Evolutionary conservation across 2,113 vertebrate genomes (phyloP), one percentile per base, ranked within the genome.

Genomic region (Dipodomys stephensi): DNA sequence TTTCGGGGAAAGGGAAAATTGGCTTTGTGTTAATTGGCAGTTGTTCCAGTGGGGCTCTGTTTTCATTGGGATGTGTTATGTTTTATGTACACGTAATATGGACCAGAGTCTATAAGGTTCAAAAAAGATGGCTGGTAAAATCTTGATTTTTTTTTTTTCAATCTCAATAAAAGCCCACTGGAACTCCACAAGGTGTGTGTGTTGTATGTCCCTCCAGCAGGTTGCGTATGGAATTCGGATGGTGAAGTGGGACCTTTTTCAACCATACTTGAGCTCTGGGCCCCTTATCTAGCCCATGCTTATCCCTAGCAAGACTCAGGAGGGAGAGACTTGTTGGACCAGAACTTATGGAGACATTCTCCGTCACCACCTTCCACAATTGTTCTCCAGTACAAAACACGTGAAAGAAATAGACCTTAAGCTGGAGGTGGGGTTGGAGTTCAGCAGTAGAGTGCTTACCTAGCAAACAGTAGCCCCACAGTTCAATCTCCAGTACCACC

Each of bases 121-220:
- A 92, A 91, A 96, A 96, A 96, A 96, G 74, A 96, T 88, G 97
- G 96, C 93, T 97, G 98, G 96, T 93, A 97, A 98, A 97, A 98
- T 97, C 97, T 97, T 97, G 98, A 91, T 96, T 98, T 93, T 97
- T 97, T 97, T 96, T 97, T 98, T 96, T 98, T 96, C 97, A 96
- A 97, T 97, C 96, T 98, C 97, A 99, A 99, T 99, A 99, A 99
- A 98, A 97, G 95, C 98, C 98, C 98, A 97, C 98, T 99, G 98
- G 98, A 98, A 98, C 97, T 97, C 95, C 95, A 91, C 53, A 0
- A 1, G 39, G 39, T 79, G 1, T 80, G 32, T 95, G n/a, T 84
- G 0, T 13, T 15, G 10, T 94, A 15, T 85, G n/a, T 92, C 69
- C 49, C 67, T 95, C n/a, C 57, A 91, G 35, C 44, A 91, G 19